A percentile compares a stretch with the other conserved stretches of the same genome.
phyloP scores from a whole-genome alignment of 2,888 invertebrate species.

The Sesamia inferens region DNA sequence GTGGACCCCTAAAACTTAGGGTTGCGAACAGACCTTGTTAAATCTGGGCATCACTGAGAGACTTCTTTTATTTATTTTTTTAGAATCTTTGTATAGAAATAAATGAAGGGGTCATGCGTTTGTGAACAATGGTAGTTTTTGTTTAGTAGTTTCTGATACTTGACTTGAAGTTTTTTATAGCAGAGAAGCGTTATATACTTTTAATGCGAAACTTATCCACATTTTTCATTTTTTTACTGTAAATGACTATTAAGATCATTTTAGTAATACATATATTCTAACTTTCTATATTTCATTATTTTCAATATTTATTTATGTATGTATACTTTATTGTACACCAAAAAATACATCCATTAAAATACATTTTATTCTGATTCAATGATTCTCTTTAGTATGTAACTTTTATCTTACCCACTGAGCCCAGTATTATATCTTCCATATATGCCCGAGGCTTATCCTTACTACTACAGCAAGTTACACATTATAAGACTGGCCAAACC shows the following conservation, averaged over 20 bases:
- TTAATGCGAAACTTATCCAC: too few relatives aligned
- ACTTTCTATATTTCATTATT: too few relatives aligned
- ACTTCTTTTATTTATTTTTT: constrained; percentile 7
- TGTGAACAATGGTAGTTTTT: neutral
- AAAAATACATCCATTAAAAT: neutral
- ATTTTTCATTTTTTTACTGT: too few relatives aligned
- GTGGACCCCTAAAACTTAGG: constrained; percentile 56
- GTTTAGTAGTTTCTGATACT: constrained; percentile 11
- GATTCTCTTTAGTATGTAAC: neutral
- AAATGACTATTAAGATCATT: too few relatives aligned
- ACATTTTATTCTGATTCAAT: too few relatives aligned
- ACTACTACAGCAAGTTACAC: constrained; percentile 53
- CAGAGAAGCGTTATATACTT: too few relatives aligned
- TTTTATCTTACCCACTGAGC: constrained; percentile 26
- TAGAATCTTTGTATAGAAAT: neutral
- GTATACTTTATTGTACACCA: too few relatives aligned
- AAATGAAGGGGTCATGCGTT: neutral
- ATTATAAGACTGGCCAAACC: constrained; percentile 50
- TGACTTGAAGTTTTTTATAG: neutral
- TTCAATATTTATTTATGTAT: too few relatives aligned
- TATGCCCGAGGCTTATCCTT: constrained; percentile 61
- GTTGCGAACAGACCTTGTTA: constrained; percentile 57
- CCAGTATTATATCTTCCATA: constrained; percentile 1
- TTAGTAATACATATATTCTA: too few relatives aligned
- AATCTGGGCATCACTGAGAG: constrained; percentile 44